Conservation (phyloP, 2,888 invertebrate genomes). For the Strigamia crassipes region DNA sequence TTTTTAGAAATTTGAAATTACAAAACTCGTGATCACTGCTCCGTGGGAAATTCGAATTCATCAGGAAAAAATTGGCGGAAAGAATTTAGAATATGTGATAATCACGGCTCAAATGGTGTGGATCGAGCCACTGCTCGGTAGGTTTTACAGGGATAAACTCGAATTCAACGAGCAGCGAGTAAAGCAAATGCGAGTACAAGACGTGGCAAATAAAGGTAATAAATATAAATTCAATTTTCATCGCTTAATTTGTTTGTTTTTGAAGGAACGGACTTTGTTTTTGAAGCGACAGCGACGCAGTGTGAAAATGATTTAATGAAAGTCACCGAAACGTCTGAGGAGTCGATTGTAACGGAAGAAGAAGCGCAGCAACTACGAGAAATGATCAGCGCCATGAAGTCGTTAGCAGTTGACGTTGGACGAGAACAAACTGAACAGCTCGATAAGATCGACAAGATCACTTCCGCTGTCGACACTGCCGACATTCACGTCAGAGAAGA, state of each 20-base stretch:
- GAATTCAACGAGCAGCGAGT: not conserved
- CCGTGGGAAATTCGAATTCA: conserved; percentile 45
- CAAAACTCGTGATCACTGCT: not conserved
- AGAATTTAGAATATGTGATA: not conserved
- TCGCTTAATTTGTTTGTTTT: not conserved
- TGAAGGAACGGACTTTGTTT: not conserved
- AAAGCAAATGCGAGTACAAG: not conserved
- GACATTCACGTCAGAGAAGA: conserved; percentile 36
- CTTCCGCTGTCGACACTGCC: conserved; percentile 24
- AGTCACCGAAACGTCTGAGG: not conserved
- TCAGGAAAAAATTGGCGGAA: conserved; percentile 20
- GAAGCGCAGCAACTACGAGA: conserved; percentile 39
- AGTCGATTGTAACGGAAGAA: not conserved
- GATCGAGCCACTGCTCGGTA: not conserved
- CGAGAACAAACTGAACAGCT: conserved; percentile 41
- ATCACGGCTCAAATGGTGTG: conserved; percentile 36
- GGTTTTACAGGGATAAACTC: not conserved
- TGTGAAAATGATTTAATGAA: not conserved
- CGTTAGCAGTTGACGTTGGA: conserved; percentile 21
- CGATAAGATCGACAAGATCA: conserved; percentile 39
- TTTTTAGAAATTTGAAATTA: not conserved
- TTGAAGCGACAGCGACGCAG: not conserved
- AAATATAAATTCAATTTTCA: not conserved
- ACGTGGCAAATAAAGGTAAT: not conserved
- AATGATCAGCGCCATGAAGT: conserved; percentile 43